A percentile compares a stretch with the other conserved stretches of the same genome.
Evolutionary conservation across 2,888 invertebrate species (phyloP).

Genomic region (Brenthis daphne): DNA sequence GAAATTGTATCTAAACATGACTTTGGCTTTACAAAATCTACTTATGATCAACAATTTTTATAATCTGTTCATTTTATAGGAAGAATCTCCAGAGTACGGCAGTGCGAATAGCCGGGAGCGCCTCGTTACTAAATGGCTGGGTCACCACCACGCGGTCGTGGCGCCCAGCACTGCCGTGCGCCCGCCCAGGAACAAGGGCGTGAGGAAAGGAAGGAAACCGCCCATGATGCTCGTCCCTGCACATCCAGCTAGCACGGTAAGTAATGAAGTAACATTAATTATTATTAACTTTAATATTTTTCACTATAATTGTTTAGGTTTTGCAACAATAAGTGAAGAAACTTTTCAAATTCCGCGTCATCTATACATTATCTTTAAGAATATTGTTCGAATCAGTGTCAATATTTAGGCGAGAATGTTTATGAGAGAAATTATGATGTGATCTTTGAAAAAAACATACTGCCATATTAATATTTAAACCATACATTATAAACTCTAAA

Average conservation of each 20-base stretch:
- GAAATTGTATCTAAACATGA: neutral
- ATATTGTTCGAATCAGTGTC: too few relatives aligned
- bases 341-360: too few relatives aligned
- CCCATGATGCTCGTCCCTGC: slow-evolving; percentile 69
- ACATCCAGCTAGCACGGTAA: slow-evolving; percentile 74
- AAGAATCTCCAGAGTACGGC: slow-evolving; percentile 64
- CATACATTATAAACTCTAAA: too few relatives aligned
- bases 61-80: slow-evolving; percentile 36
- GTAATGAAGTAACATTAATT: slow-evolving; percentile 32
- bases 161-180: slow-evolving; percentile 50
- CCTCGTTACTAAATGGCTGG: slow-evolving; percentile 82
- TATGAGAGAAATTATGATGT: neutral
- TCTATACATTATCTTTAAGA: too few relatives aligned
- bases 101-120: slow-evolving; percentile 80
- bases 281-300: neutral
- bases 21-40: neutral
- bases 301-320: neutral
- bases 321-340: too few relatives aligned
- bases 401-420: neutral
- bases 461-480: too few relatives aligned
- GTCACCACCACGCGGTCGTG: slow-evolving; percentile 60
- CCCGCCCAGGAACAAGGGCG: slow-evolving; percentile 48
- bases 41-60: neutral
- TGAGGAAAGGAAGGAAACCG: slow-evolving; percentile 60
- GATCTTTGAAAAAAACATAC: too few relatives aligned